Evolutionary conservation across 2,888 invertebrate species (phyloP), one percentile per base, ranked within the genome.

Genomic region (Lasioglossum villosulum): DNA sequence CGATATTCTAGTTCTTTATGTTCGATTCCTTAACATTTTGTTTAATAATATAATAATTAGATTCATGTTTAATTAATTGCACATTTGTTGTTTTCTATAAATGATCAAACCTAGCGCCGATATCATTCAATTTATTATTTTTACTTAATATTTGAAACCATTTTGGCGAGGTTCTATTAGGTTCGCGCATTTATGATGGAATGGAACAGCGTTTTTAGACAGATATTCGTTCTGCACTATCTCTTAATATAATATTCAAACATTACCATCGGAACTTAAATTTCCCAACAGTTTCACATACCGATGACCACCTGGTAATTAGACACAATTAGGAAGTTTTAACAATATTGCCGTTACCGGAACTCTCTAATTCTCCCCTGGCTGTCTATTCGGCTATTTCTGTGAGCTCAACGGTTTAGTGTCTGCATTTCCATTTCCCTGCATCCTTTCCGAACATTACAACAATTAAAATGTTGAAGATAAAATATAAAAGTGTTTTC

Each of bases 291-390:
- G 48, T 48, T 30, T 23, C 72, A 23, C 72, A 73, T 48, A 73
- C 48, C 72, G 34, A 48, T 73, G 48, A 34, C 72, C 48, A 73
- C 48, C 5, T 34, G 30, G 30, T 34, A 48, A 34, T 48, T 48
- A 34, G 1, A 30, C 48, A 10, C 72, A 34, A 73, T 73, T 48
- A 73, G 30, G 12, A 73, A 73, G 48, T 73, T 73, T 73, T 48
- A 73, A 73, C 48, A 34, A 73, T 73, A 73, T 73, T 34, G 23
- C 48, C n/a, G 48, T 48, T 23, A 48, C 27, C 10, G 48, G 4
- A 73, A 73, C 72, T 73, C 48, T 23, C 34, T 23, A 73, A 73
- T 73, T 73, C 48, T 73, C 72, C 48, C 72, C 19, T 2, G 12
- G 30, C 48, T 5, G 48, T 73, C 23, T 23, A 23, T 12, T 27